phyloP scores from a whole-genome alignment of 2,888 invertebrate species.

The Leptopilina syphax region DNA sequence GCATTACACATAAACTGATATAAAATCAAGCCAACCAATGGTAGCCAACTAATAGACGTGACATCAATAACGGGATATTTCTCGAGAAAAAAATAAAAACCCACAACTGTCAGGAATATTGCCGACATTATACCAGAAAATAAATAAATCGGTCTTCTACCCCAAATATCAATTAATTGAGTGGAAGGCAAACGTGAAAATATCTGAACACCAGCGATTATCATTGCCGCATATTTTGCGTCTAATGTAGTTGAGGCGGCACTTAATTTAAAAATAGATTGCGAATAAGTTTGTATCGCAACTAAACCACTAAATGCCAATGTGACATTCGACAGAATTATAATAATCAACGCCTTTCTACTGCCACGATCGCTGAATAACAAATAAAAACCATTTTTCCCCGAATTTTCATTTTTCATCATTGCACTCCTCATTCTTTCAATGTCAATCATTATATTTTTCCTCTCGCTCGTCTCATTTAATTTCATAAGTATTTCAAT shows the following conservation, averaged over 20 bases:
- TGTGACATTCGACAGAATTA: conserved; percentile 80
- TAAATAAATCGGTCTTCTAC: conserved; percentile 81
- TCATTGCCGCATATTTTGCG: conserved; percentile 78
- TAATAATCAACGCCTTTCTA: conserved; percentile 80
- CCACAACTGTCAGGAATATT: conserved; percentile 79
- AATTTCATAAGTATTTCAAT: conserved; percentile 79
- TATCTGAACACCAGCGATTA: conserved; percentile 79
- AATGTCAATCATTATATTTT: conserved; percentile 79
- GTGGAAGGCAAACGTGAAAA: conserved; percentile 80
- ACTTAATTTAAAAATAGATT: conserved; percentile 81
- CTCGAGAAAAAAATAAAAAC: conserved; percentile 80
- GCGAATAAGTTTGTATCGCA: conserved; percentile 80
- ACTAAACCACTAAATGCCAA: conserved; percentile 82
- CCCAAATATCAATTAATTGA: conserved; percentile 81
- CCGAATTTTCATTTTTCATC: conserved; percentile 72
- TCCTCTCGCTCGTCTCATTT: conserved; percentile 74
- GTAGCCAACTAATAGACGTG: conserved; percentile 79
- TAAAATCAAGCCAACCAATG: conserved; percentile 80
- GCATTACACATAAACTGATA: conserved; percentile 82
- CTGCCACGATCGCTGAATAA: conserved; percentile 78
- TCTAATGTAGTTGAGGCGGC: conserved; percentile 77
- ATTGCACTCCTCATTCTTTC: conserved; percentile 79
- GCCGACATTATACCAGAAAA: conserved; percentile 80
- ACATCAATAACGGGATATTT: conserved; percentile 77
- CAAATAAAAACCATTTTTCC: conserved; percentile 66